Base-by-base conservation (phyloP, 92 coral and sea anemone species). In the Phenganax marumi region DNA sequence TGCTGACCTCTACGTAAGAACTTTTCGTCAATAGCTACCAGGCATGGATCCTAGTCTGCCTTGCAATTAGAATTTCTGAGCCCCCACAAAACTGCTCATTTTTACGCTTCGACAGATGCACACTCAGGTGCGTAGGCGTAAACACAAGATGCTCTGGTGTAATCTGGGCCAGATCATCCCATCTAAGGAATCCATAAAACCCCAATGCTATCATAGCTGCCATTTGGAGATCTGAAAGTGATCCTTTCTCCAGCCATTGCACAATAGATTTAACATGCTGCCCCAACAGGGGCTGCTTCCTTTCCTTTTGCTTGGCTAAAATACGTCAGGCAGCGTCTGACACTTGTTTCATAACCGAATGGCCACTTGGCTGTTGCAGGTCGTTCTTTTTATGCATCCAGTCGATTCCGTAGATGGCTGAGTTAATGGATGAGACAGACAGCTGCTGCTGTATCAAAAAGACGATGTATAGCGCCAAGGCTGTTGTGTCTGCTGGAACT, bases 391-490 rank as follows among this genome's bases (percentile, higher is more conserved):
- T 72, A 58, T 83, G 86, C 11, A 73, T 80, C 17, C 50, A 83
- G 19, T 46, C 43, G 33, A 83, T 77, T 19, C 83, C 86, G 50
- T 73, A 83, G 26, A 83, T 77, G 53, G 86, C 86, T 26, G 86
- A 25, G 53, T 70, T 73, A 52, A 83, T 77, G 19, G 86, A 5
- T 25, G 81, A 53, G 39, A 73, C 9, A 9, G 86, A 83, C 18
- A 79, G 80, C 58, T 75, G 49, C 86, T 81, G 87, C 70, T 86
- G 84, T 72, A 86, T 86, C n/a, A 76, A 83, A 69, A 79, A 78
- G 61, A 79, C 85, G 43, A 87, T 55, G 56, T 87, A 87, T 66
- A 87, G 81, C 54, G 75, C 77, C 73, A 87, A 77, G 57, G 78
- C 80, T 22, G 46, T 49, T 22, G 85, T 81, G 52, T 84, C 71